Percentiles rank a stretch among this genome's conserved stretches.
Conservation (phyloP, 2,888 invertebrate genomes). For the Heliothis peltigera region DNA sequence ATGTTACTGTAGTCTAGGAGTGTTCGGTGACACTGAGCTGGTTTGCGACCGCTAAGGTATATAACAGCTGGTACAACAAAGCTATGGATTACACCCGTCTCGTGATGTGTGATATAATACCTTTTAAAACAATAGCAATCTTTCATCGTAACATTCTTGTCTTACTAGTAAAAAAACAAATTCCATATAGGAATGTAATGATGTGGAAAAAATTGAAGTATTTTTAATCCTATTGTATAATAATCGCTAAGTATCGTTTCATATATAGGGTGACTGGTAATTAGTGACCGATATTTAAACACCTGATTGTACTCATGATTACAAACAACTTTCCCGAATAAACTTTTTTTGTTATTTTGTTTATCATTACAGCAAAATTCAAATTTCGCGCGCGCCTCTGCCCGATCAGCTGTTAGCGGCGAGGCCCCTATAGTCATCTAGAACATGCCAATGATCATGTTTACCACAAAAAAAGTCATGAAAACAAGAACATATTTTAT, state of each 20-base stretch:
- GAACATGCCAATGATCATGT: too few relatives aligned
- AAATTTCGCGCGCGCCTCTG: too few relatives aligned
- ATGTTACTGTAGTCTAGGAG: neutral
- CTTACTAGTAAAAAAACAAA: neutral
- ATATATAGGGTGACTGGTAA: neutral
- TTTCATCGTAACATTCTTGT: neutral
- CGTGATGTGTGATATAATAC: neutral
- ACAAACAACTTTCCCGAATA: too few relatives aligned
- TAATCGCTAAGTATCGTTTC: neutral
- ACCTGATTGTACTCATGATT: too few relatives aligned
- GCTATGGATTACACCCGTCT: neutral
- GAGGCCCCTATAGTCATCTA: too few relatives aligned
- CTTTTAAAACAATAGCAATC: neutral
- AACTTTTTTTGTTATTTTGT: too few relatives aligned
- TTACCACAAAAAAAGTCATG: too few relatives aligned
- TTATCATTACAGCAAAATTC: too few relatives aligned
- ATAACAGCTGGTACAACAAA: conserved; percentile 18
- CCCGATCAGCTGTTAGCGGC: too few relatives aligned
- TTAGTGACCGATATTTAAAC: too few relatives aligned
- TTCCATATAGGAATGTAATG: neutral
- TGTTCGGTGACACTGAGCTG: neutral
- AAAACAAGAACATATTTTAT: too few relatives aligned
- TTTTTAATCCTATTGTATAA: neutral
- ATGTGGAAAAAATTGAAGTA: neutral
- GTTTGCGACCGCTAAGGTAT: neutral